Base-by-base conservation (phyloP, 53 echinoderm and acorn worm genomes). In the Arbacia lixula region DNA sequence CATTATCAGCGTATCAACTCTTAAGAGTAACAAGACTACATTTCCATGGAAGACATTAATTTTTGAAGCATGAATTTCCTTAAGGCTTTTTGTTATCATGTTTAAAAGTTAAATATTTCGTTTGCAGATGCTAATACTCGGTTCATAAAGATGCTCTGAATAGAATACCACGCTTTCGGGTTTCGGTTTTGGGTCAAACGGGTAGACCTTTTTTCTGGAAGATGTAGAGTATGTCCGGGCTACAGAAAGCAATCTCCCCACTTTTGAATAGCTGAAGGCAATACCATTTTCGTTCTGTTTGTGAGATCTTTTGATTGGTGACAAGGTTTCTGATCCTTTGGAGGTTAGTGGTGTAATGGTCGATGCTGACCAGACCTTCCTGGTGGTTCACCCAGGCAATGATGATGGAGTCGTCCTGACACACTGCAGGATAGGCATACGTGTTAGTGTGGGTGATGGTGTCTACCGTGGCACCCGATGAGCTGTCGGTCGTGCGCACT, bases 221-320 rank as follows among this genome's bases (percentile, higher is more conserved):
- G 58, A 77, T 58, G 40, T 33, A 77, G 22, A 77, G 38, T 24
- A 36, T 56, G 35, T 77, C 58, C 3, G 56, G 25, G 19, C 57
- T 57, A 19, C 77, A 77, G 38, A 77, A 77, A 1, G 77, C 77
- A 29, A 77, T 77, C 56, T 77, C 77, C 2, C 77, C 77, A 9
- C 19, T 57, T 58, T 39, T 25, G 57, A 77, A 77, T 22, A 3
- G 11, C 16, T 58, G 57, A 36, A 77, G 57, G 35, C 16, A 77
- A 40, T 60, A 77, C 57, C 57, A 56, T 0, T 38, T 0, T 24
- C 77, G 25, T 41, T 11, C 25, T 25, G 57, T 36, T 6, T 26
- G 24, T 8, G 17, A 20, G 25, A 77, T n/a, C 9, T 58, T 24
- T 25, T 31, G 40, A n/a, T 57, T 19, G 25, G 17, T 39, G 60